Evolutionary conservation across 2,888 invertebrate genomes (phyloP), one percentile per base, ranked within the genome.

Genomic region (Agrenia bidenticulata): DNA sequence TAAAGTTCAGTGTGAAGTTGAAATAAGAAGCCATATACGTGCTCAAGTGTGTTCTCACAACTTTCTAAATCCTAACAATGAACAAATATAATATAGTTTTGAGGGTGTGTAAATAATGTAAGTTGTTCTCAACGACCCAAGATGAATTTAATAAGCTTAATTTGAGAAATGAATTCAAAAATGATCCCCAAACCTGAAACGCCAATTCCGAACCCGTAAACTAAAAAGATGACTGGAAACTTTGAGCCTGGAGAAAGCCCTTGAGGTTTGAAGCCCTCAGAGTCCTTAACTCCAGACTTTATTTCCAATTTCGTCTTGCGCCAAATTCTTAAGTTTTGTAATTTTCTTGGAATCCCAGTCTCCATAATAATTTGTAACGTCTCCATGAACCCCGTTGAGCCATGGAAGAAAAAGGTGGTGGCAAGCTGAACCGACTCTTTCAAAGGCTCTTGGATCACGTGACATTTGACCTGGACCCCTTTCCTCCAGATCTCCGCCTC

Each of bases 291-390:
- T 13, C 17, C 54, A 11, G 9, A 5, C 32, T 5, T 32, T 11
- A 15, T 54, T 23, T 13, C 11, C 54, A 54, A 17, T 54, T 54
- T 54, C n/a, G 26, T 54, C 9, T 27, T 32, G n/a, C 27, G 54
- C 54, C 54, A 54, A 27, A 54, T 54, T 15, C n/a, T 27, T 26
- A 54, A 26, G 9, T 54, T 54, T 24, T 24, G 24, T n/a, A 54
- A 15, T 27, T 54, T 27, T 13, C 27, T 24, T 7, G 27, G 27
- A 27, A 54, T 24, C n/a, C 54, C 54, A 24, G 54, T 27, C 27
- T 54, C 54, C 4, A 27, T 4, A 24, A 54, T 17, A 2, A 4
- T 24, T n/a, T 24, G n/a, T 27, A 54, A 26, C 17, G 54, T 27
- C 27, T 19, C 19, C 32, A 26, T 24, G 17, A 54, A 54, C 2